A percentile compares a stretch with the other conserved stretches of the same genome.
Conservation (phyloP, 1,140 invertebrate species). For the Drosophila sproati region DNA sequence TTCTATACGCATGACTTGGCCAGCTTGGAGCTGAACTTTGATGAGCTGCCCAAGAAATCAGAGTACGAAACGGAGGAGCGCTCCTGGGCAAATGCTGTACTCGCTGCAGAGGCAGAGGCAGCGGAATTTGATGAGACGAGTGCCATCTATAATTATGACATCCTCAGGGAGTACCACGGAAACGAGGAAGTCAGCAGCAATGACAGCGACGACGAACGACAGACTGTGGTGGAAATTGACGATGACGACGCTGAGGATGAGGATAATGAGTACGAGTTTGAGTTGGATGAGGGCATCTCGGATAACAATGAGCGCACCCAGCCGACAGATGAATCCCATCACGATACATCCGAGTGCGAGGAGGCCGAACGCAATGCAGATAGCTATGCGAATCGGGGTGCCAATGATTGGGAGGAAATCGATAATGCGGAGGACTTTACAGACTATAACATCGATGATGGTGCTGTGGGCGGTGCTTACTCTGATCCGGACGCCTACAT, state of each 20-base stretch:
- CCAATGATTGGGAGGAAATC: conserved; percentile 76
- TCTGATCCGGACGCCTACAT: conserved; percentile 79
- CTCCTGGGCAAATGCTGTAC: conserved; percentile 47
- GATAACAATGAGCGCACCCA: conserved; percentile 79
- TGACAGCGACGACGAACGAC: conserved; percentile 79
- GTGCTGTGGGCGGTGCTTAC: conserved; percentile 68
- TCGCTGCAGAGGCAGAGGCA: conserved; percentile 63
- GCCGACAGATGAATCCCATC: conserved; percentile 79
- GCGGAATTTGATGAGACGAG: conserved; percentile 70
- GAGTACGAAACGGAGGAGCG: conserved; percentile 27
- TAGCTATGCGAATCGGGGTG: conserved; percentile 71
- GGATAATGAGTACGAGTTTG: conserved; percentile 70
- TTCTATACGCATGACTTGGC: conserved; percentile 59
- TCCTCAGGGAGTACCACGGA: conserved; percentile 35
- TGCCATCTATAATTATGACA: conserved; percentile 65
- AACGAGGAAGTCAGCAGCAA: conserved; percentile 56
- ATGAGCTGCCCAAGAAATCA: conserved; percentile 1
- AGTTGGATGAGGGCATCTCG: conserved; percentile 79
- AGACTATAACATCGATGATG: conserved; percentile 65
- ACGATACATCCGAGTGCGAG: conserved; percentile 80
- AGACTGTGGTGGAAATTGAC: conserved; percentile 80
- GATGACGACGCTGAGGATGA: conserved; percentile 72
- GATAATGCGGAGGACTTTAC: conserved; percentile 61
- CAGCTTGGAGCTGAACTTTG: conserved; percentile 18
- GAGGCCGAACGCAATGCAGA: conserved; percentile 79